Conservation (phyloP, 1,140 invertebrate species). For the Atta colombica region DNA sequence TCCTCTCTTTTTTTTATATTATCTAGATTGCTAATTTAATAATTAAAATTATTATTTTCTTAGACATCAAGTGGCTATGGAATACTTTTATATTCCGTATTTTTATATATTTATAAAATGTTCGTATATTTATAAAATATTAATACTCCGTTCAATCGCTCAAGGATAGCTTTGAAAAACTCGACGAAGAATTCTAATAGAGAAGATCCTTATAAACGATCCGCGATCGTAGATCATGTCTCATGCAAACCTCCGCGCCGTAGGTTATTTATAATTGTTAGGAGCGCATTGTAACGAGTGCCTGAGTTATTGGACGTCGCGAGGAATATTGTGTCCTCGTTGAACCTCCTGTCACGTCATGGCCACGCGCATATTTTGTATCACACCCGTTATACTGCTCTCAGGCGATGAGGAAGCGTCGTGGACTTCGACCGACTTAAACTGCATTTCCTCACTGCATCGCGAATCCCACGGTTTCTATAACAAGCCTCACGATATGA, state of each 20-base stretch:
- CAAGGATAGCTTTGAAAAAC: not conserved
- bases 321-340: constrained; percentile 54
- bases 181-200: not conserved
- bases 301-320: constrained; percentile 63
- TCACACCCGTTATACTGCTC: constrained; percentile 50
- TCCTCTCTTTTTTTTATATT: not conserved
- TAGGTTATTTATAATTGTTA: constrained; percentile 66
- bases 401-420: constrained; percentile 52
- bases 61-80: not conserved
- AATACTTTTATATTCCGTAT: not conserved
- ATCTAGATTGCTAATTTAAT: not conserved
- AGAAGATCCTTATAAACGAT: constrained; percentile 36
- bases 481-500: constrained; percentile 12
- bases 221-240: constrained; percentile 54
- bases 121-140: not conserved
- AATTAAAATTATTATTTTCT: not conserved
- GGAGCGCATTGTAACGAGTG: constrained; percentile 60
- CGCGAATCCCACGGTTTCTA: constrained; percentile 48
- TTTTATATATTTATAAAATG: not conserved
- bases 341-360: constrained; percentile 61
- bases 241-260: constrained; percentile 42
- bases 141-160: not conserved
- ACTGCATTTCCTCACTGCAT: constrained; percentile 31
- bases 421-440: constrained; percentile 46
- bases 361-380: constrained; percentile 56